These are phyloP conservation scores for Elysia crispata DNA, from an alignment of 2,888 invertebrate genomes.

Conservation along the genomic window DNA sequence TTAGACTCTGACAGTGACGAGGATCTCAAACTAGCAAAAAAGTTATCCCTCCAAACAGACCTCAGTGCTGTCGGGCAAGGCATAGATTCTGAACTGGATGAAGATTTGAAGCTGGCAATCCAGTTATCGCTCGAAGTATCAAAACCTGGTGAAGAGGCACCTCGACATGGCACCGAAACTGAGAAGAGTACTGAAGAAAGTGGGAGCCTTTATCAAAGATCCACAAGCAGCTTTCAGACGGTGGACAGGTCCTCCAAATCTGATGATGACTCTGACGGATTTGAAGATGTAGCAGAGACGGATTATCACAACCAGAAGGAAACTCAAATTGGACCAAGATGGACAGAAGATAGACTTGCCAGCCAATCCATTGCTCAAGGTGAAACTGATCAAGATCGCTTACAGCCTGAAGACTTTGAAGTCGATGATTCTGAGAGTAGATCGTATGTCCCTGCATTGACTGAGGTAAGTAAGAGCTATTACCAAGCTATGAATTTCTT, in stretches of 20 bases:
- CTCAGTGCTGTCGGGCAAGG: background rate
- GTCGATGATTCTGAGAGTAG: background rate
- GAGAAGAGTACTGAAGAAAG: too few species aligned
- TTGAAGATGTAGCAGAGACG: background rate
- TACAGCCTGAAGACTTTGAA: constrained; percentile 44
- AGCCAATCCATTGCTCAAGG: too few species aligned
- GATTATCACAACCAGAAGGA: background rate
- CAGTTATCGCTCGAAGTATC: too few species aligned
- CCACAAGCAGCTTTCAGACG: background rate
- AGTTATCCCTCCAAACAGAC: constrained; percentile 51
- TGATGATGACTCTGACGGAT: background rate
- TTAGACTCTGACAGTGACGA: constrained; percentile 52
- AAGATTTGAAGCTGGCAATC: background rate
- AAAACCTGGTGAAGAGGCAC: background rate
- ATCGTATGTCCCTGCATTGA: background rate
- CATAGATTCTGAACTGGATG: background rate
- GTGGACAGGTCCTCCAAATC: background rate
- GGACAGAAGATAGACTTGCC: background rate
- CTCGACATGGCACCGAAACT: too few species aligned
- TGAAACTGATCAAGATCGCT: background rate
- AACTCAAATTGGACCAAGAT: background rate
- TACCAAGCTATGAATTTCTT: too few species aligned
- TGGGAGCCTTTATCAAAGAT: background rate
- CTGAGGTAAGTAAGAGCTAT: constrained; percentile 14
- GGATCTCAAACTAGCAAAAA: constrained; percentile 57